Evolutionary conservation across 2,888 invertebrate genomes (phyloP), one percentile per base, ranked within the genome.

Genomic region (Oithona nana): DNA sequence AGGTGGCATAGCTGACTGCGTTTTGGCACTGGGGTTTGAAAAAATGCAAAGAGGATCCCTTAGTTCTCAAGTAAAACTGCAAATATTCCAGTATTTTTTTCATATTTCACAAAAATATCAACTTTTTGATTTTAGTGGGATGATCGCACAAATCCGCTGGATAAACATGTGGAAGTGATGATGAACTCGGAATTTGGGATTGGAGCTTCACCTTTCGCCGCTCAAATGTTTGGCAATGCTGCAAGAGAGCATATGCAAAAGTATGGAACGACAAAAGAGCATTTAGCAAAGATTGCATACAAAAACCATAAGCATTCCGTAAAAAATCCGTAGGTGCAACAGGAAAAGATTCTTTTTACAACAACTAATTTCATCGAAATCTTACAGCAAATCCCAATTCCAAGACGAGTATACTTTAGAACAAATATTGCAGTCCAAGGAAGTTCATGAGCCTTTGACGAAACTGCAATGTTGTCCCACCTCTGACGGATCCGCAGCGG

Each of bases 391-490:
- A 69, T 92, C 97, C 0, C 98, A 98, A 73, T 93, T 94, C 71
- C 85, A 83, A 70, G 84, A 88, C 66, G 88, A 88, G 71, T 95
- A 95, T 71, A 82, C 84, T 0, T 74, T 97, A 66, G 87, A 97
- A 64, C 84, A 98, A 75, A 87, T 98, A 64, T 75, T 86, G 71
- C 82, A 83, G 13, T 88, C 95, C 0, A 85, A 88, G n/a, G 79
- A 80, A 70, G 82, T 98, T 66, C 88, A 85, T 74, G 92, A 88
- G 2, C 88, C 90, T 0, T 76, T 98, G 56, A 98, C 97, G 1
- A 94, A 95, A 72, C 77, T 97, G 13, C 94, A 95, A 72, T 98
- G 98, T 73, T 95, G 95, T 71, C 97, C 97, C 0, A 98, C 97
- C 0, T 95, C 94, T 56, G 95, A 98, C 75, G 98, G 98, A n/a